A percentile compares a stretch with the other conserved stretches of the same genome.
These are phyloP conservation scores for Bradypodion ventrale DNA, from an alignment of 2,797 vertebrate genomes.

Conservation along the genomic window DNA sequence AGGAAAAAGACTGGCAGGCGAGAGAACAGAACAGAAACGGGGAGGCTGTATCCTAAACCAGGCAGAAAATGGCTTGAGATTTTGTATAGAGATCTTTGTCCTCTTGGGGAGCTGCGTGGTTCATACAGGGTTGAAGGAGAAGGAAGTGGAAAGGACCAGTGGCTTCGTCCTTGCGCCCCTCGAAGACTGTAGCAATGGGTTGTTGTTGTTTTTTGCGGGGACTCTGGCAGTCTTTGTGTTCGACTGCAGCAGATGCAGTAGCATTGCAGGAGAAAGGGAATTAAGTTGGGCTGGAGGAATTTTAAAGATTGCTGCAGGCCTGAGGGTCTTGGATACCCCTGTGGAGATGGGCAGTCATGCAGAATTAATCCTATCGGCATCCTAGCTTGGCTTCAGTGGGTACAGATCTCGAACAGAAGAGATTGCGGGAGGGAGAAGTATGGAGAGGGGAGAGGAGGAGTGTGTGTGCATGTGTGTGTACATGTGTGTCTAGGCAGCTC, in stretches of 20 bases:
- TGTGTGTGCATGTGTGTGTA: too few relatives aligned
- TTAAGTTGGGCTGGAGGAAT: slow-evolving; percentile 80
- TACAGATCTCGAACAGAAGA: slow-evolving; percentile 67
- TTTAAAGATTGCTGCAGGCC: slow-evolving; percentile 81
- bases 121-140: background rate
- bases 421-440: slow-evolving; percentile 37
- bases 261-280: slow-evolving; percentile 72
- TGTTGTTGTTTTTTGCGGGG: slow-evolving; percentile 12
- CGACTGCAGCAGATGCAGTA: slow-evolving; percentile 73
- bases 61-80: background rate
- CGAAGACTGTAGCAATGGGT: background rate
- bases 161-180: background rate
- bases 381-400: slow-evolving; percentile 71
- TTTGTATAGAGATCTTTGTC: background rate
- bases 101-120: background rate
- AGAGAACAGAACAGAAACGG: background rate
- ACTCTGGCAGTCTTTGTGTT: slow-evolving; percentile 49
- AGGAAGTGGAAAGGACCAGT: slow-evolving; percentile 23
- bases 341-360: slow-evolving; percentile 79
- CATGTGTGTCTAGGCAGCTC: slow-evolving; percentile 41
- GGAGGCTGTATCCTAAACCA: background rate
- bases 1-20: background rate
- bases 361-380: slow-evolving; percentile 79
- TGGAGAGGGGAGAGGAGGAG: slow-evolving; percentile 11
- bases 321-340: slow-evolving; percentile 79